Evolutionary conservation across 1,140 invertebrate species (phyloP).

Genomic region (Drosophila sp.): DNA sequence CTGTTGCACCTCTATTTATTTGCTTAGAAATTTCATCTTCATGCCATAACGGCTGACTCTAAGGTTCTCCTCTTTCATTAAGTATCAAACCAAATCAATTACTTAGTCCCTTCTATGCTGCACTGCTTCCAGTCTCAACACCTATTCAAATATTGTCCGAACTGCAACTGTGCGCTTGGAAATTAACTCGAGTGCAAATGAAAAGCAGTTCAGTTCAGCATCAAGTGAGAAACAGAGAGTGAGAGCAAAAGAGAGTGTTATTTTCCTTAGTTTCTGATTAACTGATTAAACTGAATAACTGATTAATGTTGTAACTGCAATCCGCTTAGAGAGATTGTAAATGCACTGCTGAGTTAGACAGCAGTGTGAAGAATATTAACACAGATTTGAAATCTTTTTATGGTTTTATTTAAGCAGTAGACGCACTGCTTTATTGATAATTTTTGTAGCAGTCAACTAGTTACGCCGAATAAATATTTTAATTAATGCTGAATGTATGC

Average conservation of each 20-base stretch:
- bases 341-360: too few species aligned
- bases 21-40: too few species aligned
- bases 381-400: too few species aligned
- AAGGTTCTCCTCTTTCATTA: constrained; percentile 29
- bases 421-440: too few species aligned
- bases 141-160: constrained; percentile 28
- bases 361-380: too few species aligned
- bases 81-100: constrained; percentile 31
- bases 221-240: not conserved
- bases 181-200: constrained; percentile 28
- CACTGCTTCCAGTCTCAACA: constrained; percentile 7
- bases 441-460: too few species aligned
- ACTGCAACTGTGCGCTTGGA: constrained; percentile 5
- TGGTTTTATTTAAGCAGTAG: too few species aligned
- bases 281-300: not conserved
- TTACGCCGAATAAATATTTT: too few species aligned
- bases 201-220: not conserved
- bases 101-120: constrained; percentile 29
- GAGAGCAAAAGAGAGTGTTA: not conserved
- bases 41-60: too few species aligned
- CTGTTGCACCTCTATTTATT: constrained; percentile 13
- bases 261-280: not conserved
- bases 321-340: not conserved
- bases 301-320: too few species aligned
- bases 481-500: too few species aligned